Percentiles rank a stretch among this genome's conserved stretches.
Evolutionary conservation across 2,797 vertebrate genomes (phyloP).

Genomic region (Lithobates pipiens): DNA sequence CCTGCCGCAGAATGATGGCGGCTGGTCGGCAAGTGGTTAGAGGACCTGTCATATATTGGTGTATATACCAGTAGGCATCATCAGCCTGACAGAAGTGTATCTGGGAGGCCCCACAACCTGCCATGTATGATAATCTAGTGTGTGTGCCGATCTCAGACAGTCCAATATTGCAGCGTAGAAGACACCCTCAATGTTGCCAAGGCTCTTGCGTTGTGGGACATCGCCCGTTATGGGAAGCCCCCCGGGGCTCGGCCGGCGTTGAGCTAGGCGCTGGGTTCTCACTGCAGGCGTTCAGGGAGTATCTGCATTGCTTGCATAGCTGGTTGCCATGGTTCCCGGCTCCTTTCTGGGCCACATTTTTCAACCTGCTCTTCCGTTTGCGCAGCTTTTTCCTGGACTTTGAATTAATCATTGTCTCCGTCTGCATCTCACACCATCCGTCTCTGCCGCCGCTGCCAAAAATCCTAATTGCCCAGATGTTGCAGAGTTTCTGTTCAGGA

Average conservation of each 20-base stretch:
- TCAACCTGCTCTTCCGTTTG: slow-evolving; percentile 31
- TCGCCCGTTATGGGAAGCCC: neutral
- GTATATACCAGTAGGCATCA: too few relatives aligned
- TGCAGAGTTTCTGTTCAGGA: neutral
- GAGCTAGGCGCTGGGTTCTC: neutral
- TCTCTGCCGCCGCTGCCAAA: slow-evolving; percentile 3
- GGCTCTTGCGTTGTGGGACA: neutral
- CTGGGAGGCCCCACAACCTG: too few relatives aligned
- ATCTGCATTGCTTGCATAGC: slow-evolving; percentile 32
- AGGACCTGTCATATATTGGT: too few relatives aligned
- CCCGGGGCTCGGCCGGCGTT: neutral
- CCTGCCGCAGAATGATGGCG: too few relatives aligned
- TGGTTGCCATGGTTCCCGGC: slow-evolving; percentile 41
- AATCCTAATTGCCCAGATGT: slow-evolving; percentile 25
- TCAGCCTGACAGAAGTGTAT: too few relatives aligned
- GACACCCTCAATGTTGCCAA: too few relatives aligned
- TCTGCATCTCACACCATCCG: neutral
- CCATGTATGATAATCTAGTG: too few relatives aligned
- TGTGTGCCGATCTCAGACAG: too few relatives aligned
- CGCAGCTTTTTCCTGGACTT: slow-evolving; percentile 13
- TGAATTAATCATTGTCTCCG: slow-evolving; percentile 33
- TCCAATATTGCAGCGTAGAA: too few relatives aligned
- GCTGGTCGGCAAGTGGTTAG: too few relatives aligned
- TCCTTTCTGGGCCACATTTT: slow-evolving; percentile 6
- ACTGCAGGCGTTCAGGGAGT: neutral